Evolutionary conservation across 2,888 invertebrate species (phyloP), one percentile per base, ranked within the genome.

Genomic region (Xestoiulus laeticollis): DNA sequence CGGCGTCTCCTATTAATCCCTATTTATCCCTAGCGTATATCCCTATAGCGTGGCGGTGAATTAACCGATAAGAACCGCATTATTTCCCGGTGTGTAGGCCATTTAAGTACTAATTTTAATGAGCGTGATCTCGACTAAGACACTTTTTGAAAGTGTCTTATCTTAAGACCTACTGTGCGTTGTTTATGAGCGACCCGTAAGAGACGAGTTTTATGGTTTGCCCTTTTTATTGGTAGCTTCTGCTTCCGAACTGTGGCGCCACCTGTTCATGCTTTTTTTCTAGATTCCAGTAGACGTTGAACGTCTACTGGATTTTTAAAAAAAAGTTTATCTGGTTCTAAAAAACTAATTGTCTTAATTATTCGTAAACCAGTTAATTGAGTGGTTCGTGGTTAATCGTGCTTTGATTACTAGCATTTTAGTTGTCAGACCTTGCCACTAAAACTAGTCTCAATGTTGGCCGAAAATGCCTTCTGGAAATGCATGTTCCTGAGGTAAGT

Each of bases 381-480:
- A 59, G 59, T 59, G 0, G 59, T 59, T 59, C 4, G 59, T 22
- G n/a, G 59, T 22, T 59, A 8, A 59, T n/a, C 8, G 59, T 59
- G 59, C 22, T 59, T 59, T 59, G 59, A 59, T n/a, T n/a, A 59
- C n/a, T 59, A 59, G 59, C 59, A n/a, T 59, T 59, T 0, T 19
- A 59, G 4, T 59, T 8, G 59, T n/a, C 4, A 59, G 59, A 59
- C n/a, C 59, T n/a, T 59, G 59, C n/a, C 59, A 22, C 59, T 22
- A 59, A 59, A 59, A 59, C 59, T n/a, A 59, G 59, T 59, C 59
- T 59, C 59, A 59, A 59, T 59, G 59, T 59, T 22, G 59, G 59
- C n/a, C 5, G n/a, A 59, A 59, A 16, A 59, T 59, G 59, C n/a
- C 59, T 59, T n/a, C 59, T 59, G 59, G 59, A 59, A 59, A 59